Base-by-base conservation (phyloP, 2,797 vertebrate species). In the Babyrousa celebensis region DNA sequence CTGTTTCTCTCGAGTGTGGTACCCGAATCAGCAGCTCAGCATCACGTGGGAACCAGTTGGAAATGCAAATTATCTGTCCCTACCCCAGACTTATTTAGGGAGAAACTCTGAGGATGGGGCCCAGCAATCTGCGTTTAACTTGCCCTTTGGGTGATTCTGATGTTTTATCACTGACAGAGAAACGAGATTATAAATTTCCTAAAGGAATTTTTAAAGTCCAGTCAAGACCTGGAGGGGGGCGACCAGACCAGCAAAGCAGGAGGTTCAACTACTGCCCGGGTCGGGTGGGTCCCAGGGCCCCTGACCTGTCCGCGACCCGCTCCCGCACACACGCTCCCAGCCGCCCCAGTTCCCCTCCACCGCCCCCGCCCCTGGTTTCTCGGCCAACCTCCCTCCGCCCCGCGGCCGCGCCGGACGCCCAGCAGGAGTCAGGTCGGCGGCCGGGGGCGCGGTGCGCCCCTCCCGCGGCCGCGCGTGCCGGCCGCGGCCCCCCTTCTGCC, bases 381-480 rank as follows among this genome's bases (percentile, higher is more conserved):
- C 40, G 32, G 48, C 86, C 65, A 36, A 25, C 82, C 67, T 14
- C 43, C 67, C 74, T 16, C 78, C 54, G 75, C 68, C 27, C 77
- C 25, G 4, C 11, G 58, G 89, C 89, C 17, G 72, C 77, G 75
- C 32, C 4, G 32, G 70, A 84, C 65, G 91, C 96, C 74, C 85
- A 82, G 90, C 96, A 62, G 96, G 97, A 91, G 95, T 85, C 83
- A 12, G 93, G 91, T 92, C 83, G 9, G 36, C 79, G 54, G 92
- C 96, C 79, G 12, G 12, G 89, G 85, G 85, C 83, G 74, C 92
- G 36, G 67, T 75, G 15, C 32, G 84, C 88, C 88, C 97, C 95
- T 83, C 89, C 89, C 89, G 86, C 80, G 43, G 89, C 77, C 84
- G 97, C 97, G 96, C 97, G 97, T 98, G 97, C 97, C 97, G 94